Evolutionary conservation across 2,797 vertebrate genomes (phyloP).

Genomic region (Halcyon smyrnensis): DNA sequence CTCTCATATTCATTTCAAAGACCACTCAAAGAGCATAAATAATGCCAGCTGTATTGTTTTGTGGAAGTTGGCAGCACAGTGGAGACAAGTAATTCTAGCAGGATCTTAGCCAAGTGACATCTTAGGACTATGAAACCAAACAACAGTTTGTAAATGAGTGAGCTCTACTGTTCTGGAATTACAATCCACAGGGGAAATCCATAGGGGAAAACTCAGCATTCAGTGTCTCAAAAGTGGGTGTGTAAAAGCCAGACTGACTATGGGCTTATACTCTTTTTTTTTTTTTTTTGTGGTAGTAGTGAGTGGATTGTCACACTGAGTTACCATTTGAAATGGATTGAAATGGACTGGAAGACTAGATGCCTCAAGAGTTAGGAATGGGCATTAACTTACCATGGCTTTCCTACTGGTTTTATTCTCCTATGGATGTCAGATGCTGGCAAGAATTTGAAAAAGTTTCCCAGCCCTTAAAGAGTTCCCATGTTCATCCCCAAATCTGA

Average conservation of each 20-base stretch:
- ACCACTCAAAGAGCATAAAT: slow-evolving; percentile 23
- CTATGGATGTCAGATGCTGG: neutral
- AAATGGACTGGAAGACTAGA: neutral
- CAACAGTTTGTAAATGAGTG: neutral
- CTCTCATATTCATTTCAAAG: slow-evolving; percentile 31
- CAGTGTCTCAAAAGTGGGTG: neutral
- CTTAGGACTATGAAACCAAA: neutral
- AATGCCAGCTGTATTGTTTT: slow-evolving; percentile 55
- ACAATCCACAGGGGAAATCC: neutral
- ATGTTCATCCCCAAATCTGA: neutral
- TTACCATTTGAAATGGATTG: neutral
- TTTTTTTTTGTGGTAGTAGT: neutral
- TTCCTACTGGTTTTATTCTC: neutral
- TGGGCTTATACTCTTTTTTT: neutral
- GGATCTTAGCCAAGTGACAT: slow-evolving; percentile 33
- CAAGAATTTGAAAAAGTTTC: slow-evolving; percentile 4
- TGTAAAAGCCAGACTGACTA: neutral
- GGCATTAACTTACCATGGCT: neutral
- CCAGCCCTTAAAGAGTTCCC: neutral
- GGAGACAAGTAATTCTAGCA: slow-evolving; percentile 2
- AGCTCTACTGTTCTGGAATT: neutral
- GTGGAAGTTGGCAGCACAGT: slow-evolving; percentile 20
- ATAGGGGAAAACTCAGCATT: neutral
- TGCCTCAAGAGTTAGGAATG: neutral
- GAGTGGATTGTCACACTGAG: neutral